phyloP scores from a whole-genome alignment of 35 echinoderm and acorn worm species.

The Lytechinus pictus region DNA sequence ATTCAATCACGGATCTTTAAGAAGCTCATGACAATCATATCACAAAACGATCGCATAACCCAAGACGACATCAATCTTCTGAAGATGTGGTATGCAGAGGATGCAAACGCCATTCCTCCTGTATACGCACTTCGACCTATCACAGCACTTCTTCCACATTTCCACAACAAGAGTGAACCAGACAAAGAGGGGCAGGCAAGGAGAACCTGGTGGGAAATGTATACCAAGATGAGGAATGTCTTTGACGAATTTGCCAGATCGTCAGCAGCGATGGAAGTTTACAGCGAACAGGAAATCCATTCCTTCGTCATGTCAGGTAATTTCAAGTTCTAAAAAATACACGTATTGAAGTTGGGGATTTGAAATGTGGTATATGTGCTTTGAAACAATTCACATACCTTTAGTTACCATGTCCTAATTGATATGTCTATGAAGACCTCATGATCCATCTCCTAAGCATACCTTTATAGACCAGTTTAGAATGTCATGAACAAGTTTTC shows the following conservation, averaged over 20 bases:
- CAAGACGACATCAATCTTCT: constrained; percentile 39
- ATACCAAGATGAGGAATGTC: constrained; percentile 44
- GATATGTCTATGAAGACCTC: too few relatives aligned
- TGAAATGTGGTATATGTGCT: too few relatives aligned
- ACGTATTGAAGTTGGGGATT: too few relatives aligned
- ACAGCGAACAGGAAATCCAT: constrained; percentile 58
- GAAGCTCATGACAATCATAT: constrained; percentile 43
- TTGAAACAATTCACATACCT: too few relatives aligned
- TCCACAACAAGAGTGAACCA: constrained; percentile 53
- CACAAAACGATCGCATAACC: constrained; percentile 24
- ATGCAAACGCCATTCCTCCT: constrained; percentile 77
- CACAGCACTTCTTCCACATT: constrained; percentile 68
- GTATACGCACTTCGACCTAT: constrained; percentile 83
- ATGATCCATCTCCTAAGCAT: too few relatives aligned
- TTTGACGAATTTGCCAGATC: constrained; percentile 57
- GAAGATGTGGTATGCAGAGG: constrained; percentile 76
- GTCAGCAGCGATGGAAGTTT: constrained; percentile 51
- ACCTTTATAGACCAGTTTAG: too few relatives aligned
- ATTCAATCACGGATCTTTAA: constrained; percentile 66
- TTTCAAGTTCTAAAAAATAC: neutral
- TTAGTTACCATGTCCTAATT: too few relatives aligned
- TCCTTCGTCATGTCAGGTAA: constrained; percentile 74
- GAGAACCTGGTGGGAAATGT: constrained; percentile 74
- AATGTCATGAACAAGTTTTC: too few relatives aligned
- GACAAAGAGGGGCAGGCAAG: constrained; percentile 59